Base-by-base conservation (phyloP, 1,140 invertebrate genomes). In the Sinonovacula constricta region DNA sequence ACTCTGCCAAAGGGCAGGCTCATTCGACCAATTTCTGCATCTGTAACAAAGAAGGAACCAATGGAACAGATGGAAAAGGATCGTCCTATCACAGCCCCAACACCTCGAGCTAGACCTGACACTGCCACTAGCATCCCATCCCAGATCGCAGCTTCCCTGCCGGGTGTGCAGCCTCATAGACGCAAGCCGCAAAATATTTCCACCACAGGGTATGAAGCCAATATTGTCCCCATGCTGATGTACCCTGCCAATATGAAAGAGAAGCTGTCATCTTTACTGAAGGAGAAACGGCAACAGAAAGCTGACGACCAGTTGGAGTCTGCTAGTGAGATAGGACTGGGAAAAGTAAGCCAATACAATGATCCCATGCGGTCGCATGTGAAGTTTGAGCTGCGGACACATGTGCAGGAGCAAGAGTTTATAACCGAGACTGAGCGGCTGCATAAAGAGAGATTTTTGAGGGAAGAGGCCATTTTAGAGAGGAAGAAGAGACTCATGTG, bases 221-320 rank as follows among this genome's bases (percentile, higher is more conserved):
- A 74, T 54, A 65, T 79, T 59, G 86, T 88, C 15, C 89, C 88
- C 1, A 89, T 90, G 88, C 75, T 88, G 59, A 90, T 90, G 88
- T 90, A 89, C 51, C 83, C 88, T 36, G 79, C 82, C 49, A 81
- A 87, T 24, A 81, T 90, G 67, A 85, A 85, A 60, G 84, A 88
- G 10, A 88, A 87, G 82, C 79, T 87, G 15, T 60, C 74, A 51
- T 63, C 81, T 12, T 66, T 87, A 24, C 81, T 84, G 31, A 66
- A 84, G 65, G 80, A 88, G 53, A 81, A 85, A 74, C 63, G 81
- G n/a, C 77, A 82, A 31, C 81, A 82, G 18, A 72, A 63, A 15
- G 69, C 76, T 24, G 78, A 85, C 34, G 78, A 81, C 18, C 67
- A 71, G 14, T 10, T 80, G 18, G 49, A 79, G 36, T 82, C 72